phyloP scores from a whole-genome alignment of 2,113 vertebrate species.

The Hyla sarda region DNA sequence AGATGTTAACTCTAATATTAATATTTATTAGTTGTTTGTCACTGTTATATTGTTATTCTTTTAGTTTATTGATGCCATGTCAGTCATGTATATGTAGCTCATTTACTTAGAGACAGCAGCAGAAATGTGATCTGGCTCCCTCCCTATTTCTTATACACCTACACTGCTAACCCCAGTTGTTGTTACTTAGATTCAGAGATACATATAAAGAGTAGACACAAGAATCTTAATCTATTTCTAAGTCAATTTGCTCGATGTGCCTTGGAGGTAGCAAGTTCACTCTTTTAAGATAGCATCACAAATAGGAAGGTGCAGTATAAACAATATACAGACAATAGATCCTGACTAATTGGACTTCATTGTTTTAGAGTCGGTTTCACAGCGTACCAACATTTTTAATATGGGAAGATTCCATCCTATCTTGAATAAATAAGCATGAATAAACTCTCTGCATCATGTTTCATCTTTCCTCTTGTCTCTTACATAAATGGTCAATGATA shows the following conservation, averaged over 20 bases:
- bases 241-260: constrained; percentile 38
- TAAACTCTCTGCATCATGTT: no score
- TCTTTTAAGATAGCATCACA: constrained; percentile 26
- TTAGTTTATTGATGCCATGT: no score
- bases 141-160: not conserved
- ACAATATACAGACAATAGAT: not conserved
- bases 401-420: no score
- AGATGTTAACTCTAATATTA: no score
- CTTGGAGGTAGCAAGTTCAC: constrained; percentile 25
- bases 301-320: constrained; percentile 8
- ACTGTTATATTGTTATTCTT: no score
- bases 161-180: not conserved
- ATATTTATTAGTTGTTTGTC: no score
- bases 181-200: constrained; percentile 42
- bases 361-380: not conserved
- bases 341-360: not conserved
- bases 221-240: constrained; percentile 44
- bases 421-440: no score
- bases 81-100: no score
- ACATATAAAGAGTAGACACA: not conserved
- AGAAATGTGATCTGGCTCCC: not conserved
- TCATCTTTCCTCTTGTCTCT: no score
- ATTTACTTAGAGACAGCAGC: no score
- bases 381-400: not conserved
- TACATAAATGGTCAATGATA: no score